Evolutionary conservation across 1,140 invertebrate genomes (phyloP).

Genomic region (Achroia grisella): DNA sequence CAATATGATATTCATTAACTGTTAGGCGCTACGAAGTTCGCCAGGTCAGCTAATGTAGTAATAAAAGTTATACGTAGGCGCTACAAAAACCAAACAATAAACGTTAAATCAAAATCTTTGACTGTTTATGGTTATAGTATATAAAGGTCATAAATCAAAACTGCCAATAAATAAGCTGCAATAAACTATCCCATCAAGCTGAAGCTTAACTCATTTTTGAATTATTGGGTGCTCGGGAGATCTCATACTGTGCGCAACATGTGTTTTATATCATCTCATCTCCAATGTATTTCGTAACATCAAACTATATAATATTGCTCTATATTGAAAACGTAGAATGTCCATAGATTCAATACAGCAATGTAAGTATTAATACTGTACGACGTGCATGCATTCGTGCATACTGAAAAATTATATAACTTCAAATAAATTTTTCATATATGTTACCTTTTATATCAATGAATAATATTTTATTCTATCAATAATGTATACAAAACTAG

Average conservation of each 20-base stretch:
- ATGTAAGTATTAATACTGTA: slow-evolving; percentile 45
- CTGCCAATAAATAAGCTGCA: slow-evolving; percentile 43
- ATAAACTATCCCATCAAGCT: slow-evolving; percentile 51
- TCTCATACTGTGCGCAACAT: slow-evolving; percentile 51
- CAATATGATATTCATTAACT: too few relatives aligned
- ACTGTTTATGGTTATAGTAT: slow-evolving; percentile 10
- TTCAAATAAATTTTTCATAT: slow-evolving; percentile 40
- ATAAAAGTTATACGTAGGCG: too few relatives aligned
- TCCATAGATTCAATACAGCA: slow-evolving; percentile 57
- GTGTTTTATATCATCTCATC: slow-evolving; percentile 52
- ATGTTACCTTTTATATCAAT: background rate
- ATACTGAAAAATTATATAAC: slow-evolving; percentile 62
- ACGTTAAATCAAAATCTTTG: background rate
- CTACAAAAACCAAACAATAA: too few relatives aligned
- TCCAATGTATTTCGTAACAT: slow-evolving; percentile 41
- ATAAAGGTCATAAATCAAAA: slow-evolving; percentile 37
- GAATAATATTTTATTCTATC: slow-evolving; percentile 25
- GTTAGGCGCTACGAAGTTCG: too few relatives aligned
- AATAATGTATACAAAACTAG: too few relatives aligned
- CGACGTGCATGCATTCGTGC: slow-evolving; percentile 52
- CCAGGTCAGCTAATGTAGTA: too few relatives aligned
- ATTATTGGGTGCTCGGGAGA: slow-evolving; percentile 48
- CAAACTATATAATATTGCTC: slow-evolving; percentile 34
- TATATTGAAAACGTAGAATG: slow-evolving; percentile 57
- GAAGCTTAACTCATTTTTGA: slow-evolving; percentile 54